phyloP scores from a whole-genome alignment of 1,140 invertebrate species.

The Matsumurasca onukii region DNA sequence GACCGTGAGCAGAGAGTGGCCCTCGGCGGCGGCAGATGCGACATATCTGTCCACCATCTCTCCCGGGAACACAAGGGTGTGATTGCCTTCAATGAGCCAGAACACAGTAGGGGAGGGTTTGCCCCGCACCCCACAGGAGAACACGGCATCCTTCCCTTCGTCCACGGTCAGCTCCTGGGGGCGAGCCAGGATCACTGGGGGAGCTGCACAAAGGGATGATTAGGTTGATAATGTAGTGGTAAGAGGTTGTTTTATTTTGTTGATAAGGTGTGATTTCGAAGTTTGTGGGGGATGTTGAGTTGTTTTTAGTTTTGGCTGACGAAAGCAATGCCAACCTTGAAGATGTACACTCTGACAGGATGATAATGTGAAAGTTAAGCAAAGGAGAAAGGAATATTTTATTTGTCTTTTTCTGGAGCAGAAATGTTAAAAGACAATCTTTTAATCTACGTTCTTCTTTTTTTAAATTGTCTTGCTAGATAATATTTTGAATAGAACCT shows the following conservation, averaged over 20 bases:
- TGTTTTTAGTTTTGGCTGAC: background rate
- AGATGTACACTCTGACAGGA: background rate
- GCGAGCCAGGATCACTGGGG: conserved; percentile 62
- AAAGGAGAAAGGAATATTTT: background rate
- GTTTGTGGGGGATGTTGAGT: background rate
- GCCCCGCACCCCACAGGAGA: conserved; percentile 66
- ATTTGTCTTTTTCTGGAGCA: too few species aligned
- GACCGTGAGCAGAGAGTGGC: conserved; percentile 60
- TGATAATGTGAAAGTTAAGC: background rate
- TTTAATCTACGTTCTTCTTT: too few species aligned
- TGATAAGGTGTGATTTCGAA: background rate
- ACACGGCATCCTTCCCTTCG: conserved; percentile 60
- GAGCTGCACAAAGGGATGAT: conserved; percentile 52
- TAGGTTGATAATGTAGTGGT: background rate
- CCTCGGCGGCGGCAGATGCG: conserved; percentile 59
- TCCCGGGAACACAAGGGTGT: conserved; percentile 68
- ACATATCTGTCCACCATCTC: conserved; percentile 59
- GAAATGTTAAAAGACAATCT: too few species aligned
- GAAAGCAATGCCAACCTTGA: background rate
- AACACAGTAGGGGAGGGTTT: conserved; percentile 71
- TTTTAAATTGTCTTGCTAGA: too few species aligned
- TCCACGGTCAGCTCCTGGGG: conserved; percentile 66
- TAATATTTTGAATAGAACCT: too few species aligned
- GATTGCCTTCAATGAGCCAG: conserved; percentile 75
- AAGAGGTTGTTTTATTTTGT: background rate